Evolutionary conservation across 2,113 vertebrate genomes (phyloP), one percentile per base, ranked within the genome.

Genomic region (Heterochromis multidens): DNA sequence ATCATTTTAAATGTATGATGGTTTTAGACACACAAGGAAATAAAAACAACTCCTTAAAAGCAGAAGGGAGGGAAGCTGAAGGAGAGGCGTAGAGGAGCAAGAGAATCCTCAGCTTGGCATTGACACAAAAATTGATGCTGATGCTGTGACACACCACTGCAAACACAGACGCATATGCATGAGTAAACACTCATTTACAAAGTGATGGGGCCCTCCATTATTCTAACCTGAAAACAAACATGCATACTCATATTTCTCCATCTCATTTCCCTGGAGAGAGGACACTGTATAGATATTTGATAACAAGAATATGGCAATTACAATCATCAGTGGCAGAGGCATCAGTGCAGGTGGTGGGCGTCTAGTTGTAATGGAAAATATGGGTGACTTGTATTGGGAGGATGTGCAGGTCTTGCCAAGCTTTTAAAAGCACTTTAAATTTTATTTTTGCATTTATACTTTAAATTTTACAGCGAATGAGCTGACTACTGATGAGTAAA

Each of bases 171-270:
- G 19, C 49, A 81, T 72, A 84, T 81, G 81, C 91, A 89, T 87
- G 85, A 86, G 79, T 79, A 89, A 84, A 91, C 85, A 80, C 29
- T 90, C 80, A 93, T 91, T 93, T 90, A 80, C 82, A 79, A 74
- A 89, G 37, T 29, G 82, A 88, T 83, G 87, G 81, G 61, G 62
- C 33, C 70, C 35, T 82, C 87, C 85, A 94, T 94, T 91, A 91
- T 74, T 49, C 70, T 77, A 92, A 91, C 83, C 80, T 88, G 86
- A 86, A 89, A 92, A 93, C 92, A 90, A 86, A 89, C 83, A 79
- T 63, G 80, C 72, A 63, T 46, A 31, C 29, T 70, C 37, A 79
- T 79, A 87, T 87, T 86, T 87, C 79, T 87, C 77, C 72, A 89
- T 89, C 88, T 86, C 87, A 63, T 89, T 89, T 67, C 79, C 85